A percentile compares a stretch with the other conserved stretches of the same genome.
Evolutionary conservation across 2,113 vertebrate species (phyloP).

Genomic region (Andinoacara biseriatus): DNA sequence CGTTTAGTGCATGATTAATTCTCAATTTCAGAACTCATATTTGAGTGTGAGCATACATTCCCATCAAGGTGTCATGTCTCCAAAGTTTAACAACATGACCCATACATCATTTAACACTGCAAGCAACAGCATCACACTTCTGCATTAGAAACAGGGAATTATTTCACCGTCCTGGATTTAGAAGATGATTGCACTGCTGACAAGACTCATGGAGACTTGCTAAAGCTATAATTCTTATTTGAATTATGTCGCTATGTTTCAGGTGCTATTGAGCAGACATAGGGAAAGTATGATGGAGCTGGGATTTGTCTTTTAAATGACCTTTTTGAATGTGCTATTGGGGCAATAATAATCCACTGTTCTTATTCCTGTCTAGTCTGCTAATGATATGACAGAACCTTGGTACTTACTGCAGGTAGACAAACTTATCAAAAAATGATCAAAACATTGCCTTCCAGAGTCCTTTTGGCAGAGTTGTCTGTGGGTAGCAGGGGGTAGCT

Average conservation of each 20-base stretch:
- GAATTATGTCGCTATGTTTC: background rate
- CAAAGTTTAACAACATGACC: slow-evolving; percentile 42
- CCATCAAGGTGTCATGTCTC: slow-evolving; percentile 13
- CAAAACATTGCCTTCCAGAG: background rate
- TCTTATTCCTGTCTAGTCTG: slow-evolving; percentile 33
- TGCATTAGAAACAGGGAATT: slow-evolving; percentile 49
- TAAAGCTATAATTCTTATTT: slow-evolving; percentile 26
- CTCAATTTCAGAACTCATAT: background rate
- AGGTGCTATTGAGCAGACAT: slow-evolving; percentile 9
- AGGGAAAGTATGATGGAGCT: background rate
- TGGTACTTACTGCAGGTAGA: background rate
- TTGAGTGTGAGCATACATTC: slow-evolving; percentile 6
- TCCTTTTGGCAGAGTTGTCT: background rate
- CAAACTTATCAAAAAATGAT: background rate
- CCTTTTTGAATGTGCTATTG: slow-evolving; percentile 34
- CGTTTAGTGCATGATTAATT: slow-evolving; percentile 18
- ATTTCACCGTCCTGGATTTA: slow-evolving; percentile 45
- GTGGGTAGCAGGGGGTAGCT: background rate
- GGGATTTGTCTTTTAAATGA: slow-evolving; percentile 61
- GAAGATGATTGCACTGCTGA: slow-evolving; percentile 39
- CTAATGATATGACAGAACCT: slow-evolving; percentile 24
- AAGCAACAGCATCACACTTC: slow-evolving; percentile 23
- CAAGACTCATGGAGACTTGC: slow-evolving; percentile 3
- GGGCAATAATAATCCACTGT: slow-evolving; percentile 49
- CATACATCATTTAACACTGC: slow-evolving; percentile 42